Conservation (phyloP, 2,113 vertebrate genomes). For the Amazona guildingii region DNA sequence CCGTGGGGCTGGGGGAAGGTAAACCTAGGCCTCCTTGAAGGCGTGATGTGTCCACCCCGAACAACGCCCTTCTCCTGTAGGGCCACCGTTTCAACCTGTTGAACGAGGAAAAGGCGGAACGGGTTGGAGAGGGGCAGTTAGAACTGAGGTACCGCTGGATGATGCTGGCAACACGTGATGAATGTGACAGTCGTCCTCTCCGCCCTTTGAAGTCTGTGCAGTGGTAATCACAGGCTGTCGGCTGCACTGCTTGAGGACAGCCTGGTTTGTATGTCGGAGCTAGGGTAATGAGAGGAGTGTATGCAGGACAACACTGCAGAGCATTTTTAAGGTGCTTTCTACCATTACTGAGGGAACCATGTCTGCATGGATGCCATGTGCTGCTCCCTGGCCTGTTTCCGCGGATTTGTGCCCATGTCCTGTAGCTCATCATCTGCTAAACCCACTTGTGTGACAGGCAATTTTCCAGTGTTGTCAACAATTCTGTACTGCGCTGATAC, state of each 20-base stretch:
- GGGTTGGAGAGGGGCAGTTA: neutral
- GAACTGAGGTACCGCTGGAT: neutral
- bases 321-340: neutral
- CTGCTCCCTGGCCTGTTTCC: neutral
- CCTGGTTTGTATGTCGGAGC: fast-evolving
- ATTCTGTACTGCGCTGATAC: neutral
- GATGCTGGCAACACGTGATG: neutral
- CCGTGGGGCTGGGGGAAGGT: neutral
- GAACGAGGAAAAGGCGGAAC: neutral
- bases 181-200: no score
- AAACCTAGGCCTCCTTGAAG: fast-evolving
- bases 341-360: fast-evolving
- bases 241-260: neutral
- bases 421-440: neutral
- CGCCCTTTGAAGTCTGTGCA: neutral
- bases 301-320: fast-evolving
- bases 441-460: neutral
- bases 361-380: neutral
- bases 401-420: neutral
- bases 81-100: neutral
- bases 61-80: fast-evolving
- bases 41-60: fast-evolving
- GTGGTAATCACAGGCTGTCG: fast-evolving
- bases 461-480: neutral
- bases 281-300: fast-evolving